Evolutionary conservation across 2,888 invertebrate species (phyloP).

Genomic region (Dysmachus trigonus): DNA sequence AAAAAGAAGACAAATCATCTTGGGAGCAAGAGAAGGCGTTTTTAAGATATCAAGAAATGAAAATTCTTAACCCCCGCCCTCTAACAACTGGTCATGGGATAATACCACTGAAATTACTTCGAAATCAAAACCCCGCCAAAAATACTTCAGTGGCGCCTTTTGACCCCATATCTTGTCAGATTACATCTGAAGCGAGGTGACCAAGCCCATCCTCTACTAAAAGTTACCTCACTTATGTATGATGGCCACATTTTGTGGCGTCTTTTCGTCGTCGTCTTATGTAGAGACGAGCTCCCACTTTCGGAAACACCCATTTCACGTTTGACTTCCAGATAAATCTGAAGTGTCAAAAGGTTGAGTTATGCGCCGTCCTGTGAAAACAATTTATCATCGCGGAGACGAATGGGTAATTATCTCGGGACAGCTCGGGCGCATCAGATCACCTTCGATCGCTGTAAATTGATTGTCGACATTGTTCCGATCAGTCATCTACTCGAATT

Average conservation of each 20-base stretch:
- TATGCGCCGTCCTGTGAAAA: conserved; percentile 30
- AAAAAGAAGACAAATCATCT: background rate
- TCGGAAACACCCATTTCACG: conserved; percentile 30
- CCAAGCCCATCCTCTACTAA: background rate
- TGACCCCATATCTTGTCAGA: background rate
- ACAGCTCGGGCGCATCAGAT: background rate
- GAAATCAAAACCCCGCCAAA: background rate
- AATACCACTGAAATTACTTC: background rate
- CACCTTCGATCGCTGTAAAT: conserved; percentile 20
- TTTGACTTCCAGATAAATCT: conserved; percentile 37
- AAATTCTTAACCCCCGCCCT: background rate
- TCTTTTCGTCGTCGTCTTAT: background rate
- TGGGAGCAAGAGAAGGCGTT: background rate
- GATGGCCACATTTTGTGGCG: background rate
- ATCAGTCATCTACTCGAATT: background rate
- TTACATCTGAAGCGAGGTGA: background rate
- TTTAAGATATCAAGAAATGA: background rate
- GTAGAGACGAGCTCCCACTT: background rate
- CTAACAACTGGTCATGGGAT: background rate
- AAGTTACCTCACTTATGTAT: background rate
- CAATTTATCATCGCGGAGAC: conserved; percentile 36
- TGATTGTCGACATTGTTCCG: conserved; percentile 20
- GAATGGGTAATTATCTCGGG: conserved; percentile 17
- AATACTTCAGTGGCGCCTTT: conserved; percentile 21
- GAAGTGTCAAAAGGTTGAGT: conserved; percentile 42